Base-by-base conservation (phyloP, 2,888 invertebrate genomes). In the Serripes groenlandicus region DNA sequence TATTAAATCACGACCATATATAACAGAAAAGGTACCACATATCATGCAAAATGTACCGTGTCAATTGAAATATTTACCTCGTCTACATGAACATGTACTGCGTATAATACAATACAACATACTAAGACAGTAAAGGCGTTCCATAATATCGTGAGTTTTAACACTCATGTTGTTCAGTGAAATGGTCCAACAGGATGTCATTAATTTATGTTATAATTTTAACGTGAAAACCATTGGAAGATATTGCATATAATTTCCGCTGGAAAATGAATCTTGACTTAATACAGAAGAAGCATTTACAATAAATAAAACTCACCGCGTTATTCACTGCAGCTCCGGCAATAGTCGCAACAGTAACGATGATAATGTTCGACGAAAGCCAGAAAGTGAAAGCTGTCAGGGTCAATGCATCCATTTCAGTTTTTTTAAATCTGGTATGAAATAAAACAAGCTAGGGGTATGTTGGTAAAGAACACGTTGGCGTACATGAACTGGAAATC, bases 401-500 rank as follows among this genome's bases (percentile, higher is more conserved):
- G 3, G 28, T 62, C 2, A 62, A 37, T 15, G 32, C 49, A 26
- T 64, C 54, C 34, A 34, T 34, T 0, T 64, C 62, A 4, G 52
- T 35, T 26, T 64, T 62, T n/a, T 26, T 64, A 34, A 5, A 77
- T 34, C 9, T 70, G 49, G 52, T 75, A 75, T 26, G 75, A 37
- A 21, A 75, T 64, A 49, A 80, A 80, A 42, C 80, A 80, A 1
- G 71, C 64, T 5, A 66, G n/a, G 15, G 71, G 60, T 1, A 75
- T 71, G 26, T 58, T 75, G 28, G 75, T 71, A 42, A 23, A 23
- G 34, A 37, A 80, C 54, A 37, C 35, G n/a, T 58, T 75, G 23
- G 75, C 64, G 34, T 60, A 73, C 21, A 80, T 18, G 32, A 58
- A 66, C n/a, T 75, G 49, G 30, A 75, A 64, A 37, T 80, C 80